Percentiles rank a stretch among this genome's conserved stretches.
Conservation (phyloP, 2,888 invertebrate species). For the Patella depressa region DNA sequence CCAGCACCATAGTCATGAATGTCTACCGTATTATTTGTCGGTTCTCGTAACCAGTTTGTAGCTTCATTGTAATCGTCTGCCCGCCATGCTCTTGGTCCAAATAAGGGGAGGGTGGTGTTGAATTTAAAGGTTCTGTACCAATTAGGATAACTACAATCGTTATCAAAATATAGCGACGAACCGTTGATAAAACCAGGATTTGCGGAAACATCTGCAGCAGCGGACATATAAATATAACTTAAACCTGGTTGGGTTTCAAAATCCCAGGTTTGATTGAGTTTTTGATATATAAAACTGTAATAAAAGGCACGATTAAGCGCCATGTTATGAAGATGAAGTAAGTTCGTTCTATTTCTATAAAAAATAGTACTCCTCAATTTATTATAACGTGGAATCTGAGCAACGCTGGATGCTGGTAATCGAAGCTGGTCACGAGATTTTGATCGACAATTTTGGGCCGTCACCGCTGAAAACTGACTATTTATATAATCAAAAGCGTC, state of each 20-base stretch:
- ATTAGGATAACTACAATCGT: constrained; percentile 93
- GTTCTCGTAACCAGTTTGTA: constrained; percentile 93
- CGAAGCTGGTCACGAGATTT: constrained; percentile 87
- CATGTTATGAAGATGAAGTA: constrained; percentile 95
- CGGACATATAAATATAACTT: constrained; percentile 96
- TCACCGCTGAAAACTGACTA: constrained; percentile 86
- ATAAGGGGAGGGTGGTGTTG: constrained; percentile 93
- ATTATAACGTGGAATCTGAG: constrained; percentile 77
- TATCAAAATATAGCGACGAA: constrained; percentile 93
- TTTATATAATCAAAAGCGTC: constrained; percentile 93
- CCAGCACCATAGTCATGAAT: constrained; percentile 77
- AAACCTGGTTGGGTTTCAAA: constrained; percentile 96
- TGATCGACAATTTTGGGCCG: constrained; percentile 89
- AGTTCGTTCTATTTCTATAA: constrained; percentile 87
- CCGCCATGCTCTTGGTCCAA: constrained; percentile 90
- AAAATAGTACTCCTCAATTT: constrained; percentile 80
- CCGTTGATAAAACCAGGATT: constrained; percentile 86
- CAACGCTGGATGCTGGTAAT: constrained; percentile 86
- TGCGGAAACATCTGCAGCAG: constrained; percentile 93
- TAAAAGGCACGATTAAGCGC: constrained; percentile 96
- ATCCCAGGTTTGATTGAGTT: constrained; percentile 54
- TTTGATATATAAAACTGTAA: constrained; percentile 65
- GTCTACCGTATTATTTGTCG: constrained; percentile 90
- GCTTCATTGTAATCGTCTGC: constrained; percentile 79
- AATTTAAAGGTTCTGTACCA: constrained; percentile 90